Conservation (phyloP, 2,797 vertebrate genomes). For the Schizopygopsis pylzovi region DNA sequence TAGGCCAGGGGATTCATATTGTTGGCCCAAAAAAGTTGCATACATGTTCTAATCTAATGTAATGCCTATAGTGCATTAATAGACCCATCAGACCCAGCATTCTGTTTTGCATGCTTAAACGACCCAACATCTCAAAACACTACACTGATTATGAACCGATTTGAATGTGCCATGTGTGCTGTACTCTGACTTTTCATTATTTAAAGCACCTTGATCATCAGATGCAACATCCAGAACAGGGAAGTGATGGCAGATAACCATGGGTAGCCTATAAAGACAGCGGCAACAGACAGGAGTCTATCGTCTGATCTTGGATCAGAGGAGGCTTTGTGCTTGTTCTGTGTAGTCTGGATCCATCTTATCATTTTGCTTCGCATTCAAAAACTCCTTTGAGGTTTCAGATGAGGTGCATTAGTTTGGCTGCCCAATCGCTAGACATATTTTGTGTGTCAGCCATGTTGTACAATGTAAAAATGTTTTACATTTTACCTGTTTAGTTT, state of each 20-base stretch:
- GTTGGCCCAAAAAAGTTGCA: not conserved
- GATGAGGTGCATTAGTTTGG: conserved; percentile 43
- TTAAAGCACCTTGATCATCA: conserved; percentile 70
- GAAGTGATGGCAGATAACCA: conserved; percentile 73
- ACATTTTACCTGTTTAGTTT: not conserved
- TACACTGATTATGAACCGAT: conserved; percentile 63
- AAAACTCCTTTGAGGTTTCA: conserved; percentile 69
- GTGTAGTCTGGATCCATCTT: conserved; percentile 68
- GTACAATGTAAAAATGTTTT: not conserved
- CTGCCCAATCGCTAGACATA: not conserved
- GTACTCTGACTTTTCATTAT: conserved; percentile 64
- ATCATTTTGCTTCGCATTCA: conserved; percentile 71
- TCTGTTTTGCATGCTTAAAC: conserved; percentile 16
- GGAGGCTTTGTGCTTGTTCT: conserved; percentile 71
- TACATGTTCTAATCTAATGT: not conserved
- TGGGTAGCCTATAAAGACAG: conserved; percentile 59
- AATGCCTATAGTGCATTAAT: not conserved
- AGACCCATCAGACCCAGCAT: not conserved
- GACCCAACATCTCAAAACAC: conserved; percentile 22
- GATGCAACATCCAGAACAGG: conserved; percentile 70
- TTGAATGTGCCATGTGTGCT: conserved; percentile 67
- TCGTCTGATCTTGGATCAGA: conserved; percentile 66
- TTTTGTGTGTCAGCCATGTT: conserved; percentile 8
- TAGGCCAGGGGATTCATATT: not conserved
- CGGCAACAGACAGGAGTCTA: conserved; percentile 62